A percentile compares a stretch with the other conserved stretches of the same genome.
These are phyloP conservation scores for Aricia agestis DNA, from an alignment of 1,140 invertebrate genomes.

Conservation along the genomic window DNA sequence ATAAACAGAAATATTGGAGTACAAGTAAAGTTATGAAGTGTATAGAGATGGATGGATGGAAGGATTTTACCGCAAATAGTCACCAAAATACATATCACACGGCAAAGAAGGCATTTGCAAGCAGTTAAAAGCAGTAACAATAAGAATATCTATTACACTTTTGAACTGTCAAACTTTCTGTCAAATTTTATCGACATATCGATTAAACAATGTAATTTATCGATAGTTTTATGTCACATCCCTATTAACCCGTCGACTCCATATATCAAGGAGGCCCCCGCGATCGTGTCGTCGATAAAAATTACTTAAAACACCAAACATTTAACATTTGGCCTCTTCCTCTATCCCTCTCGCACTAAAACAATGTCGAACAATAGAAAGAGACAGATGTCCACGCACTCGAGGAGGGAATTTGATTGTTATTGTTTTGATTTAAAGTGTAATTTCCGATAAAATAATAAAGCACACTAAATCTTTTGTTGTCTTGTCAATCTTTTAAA, in stretches of 20 bases:
- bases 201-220: slow-evolving; percentile 28
- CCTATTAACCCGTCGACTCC: slow-evolving; percentile 58
- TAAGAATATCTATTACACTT: too few relatives aligned
- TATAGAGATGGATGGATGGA: too few relatives aligned
- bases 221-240: slow-evolving; percentile 40
- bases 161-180: neutral
- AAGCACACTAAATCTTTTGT: slow-evolving; percentile 50
- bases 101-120: too few relatives aligned
- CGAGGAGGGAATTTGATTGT: neutral
- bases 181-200: slow-evolving; percentile 17
- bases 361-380: slow-evolving; percentile 27
- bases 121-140: too few relatives aligned
- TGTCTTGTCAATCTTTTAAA: slow-evolving; percentile 57
- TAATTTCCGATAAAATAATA: slow-evolving; percentile 29
- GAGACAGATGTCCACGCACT: slow-evolving; percentile 32
- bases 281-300: slow-evolving; percentile 74
- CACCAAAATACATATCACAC: too few relatives aligned
- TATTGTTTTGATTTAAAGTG: slow-evolving; percentile 18
- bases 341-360: slow-evolving; percentile 40
- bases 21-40: too few relatives aligned
- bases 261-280: slow-evolving; percentile 65
- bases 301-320: slow-evolving; percentile 75
- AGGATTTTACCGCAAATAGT: too few relatives aligned
- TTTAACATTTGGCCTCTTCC: slow-evolving; percentile 63
- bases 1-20: too few relatives aligned